These are phyloP conservation scores for Tetragonula carbonaria DNA, from an alignment of 2,888 invertebrate species.

Conservation along the genomic window DNA sequence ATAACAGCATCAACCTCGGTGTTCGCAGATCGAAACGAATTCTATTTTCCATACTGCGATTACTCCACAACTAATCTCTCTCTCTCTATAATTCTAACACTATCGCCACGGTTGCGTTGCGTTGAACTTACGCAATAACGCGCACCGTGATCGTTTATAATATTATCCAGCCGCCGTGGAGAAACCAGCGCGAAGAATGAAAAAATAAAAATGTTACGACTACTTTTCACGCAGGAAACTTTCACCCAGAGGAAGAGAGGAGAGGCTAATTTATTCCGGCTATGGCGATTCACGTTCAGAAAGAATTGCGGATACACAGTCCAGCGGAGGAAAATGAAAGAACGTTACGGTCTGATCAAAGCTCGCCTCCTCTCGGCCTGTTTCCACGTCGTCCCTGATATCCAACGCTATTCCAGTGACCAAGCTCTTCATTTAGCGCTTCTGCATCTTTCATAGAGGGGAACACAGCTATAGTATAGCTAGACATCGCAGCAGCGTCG, in stretches of 20 bases:
- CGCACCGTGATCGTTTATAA: neutral
- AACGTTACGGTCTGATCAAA: conserved; percentile 47
- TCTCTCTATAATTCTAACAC: conserved; percentile 24
- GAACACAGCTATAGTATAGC: conserved; percentile 5
- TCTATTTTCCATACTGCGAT: conserved; percentile 9
- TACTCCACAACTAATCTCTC: conserved; percentile 1
- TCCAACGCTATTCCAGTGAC: conserved; percentile 50
- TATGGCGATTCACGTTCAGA: neutral
- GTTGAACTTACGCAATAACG: conserved; percentile 6
- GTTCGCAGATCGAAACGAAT: conserved; percentile 13
- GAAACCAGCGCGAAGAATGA: neutral
- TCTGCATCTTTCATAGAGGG: conserved; percentile 71
- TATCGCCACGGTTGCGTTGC: neutral
- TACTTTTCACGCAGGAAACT: conserved; percentile 3
- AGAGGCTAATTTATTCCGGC: conserved; percentile 25
- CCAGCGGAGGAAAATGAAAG: conserved; percentile 57
- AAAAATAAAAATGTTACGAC: neutral
- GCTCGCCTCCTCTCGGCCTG: conserved; percentile 40
- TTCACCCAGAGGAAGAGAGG: conserved; percentile 10
- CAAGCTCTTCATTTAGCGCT: conserved; percentile 73
- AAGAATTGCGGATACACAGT: conserved; percentile 46
- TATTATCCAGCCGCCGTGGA: conserved; percentile 9
- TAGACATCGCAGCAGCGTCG: conserved; percentile 36
- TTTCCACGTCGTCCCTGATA: conserved; percentile 47
- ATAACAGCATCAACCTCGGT: neutral